Evolutionary conservation across 2,888 invertebrate species (phyloP), one percentile per base, ranked within the genome.

Genomic region (Drosophila neotestacea): DNA sequence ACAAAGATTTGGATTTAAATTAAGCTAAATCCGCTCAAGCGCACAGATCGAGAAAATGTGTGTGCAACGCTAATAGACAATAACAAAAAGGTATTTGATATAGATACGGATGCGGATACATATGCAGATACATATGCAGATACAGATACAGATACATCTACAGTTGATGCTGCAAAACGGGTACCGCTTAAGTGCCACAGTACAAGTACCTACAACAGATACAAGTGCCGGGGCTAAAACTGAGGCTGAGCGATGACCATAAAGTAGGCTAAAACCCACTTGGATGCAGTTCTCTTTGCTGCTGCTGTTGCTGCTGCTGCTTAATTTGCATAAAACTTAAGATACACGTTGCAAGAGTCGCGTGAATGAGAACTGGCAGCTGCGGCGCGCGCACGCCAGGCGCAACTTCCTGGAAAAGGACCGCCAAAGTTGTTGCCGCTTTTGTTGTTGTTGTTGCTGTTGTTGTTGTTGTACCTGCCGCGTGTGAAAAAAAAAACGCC

Each of bases 321-420:
- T 76, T 86, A 86, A 84, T 84, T 84, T 84, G 84, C 84, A 84
- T 84, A 86, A 79, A 86, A 86, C 86, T 84, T 64, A 66, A 84
- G 84, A 81, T 79, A 72, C 75, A 64, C 48, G 54, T 44, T 50
- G 55, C 55, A 46, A 28, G 32, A 59, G 76, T 78, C 77, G 79
- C 86, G 86, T 84, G 83, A 86, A 86, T 86, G 81, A 77, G 83
- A 79, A 50, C 50, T 65, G 77, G 73, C 77, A 76, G 74, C 77
- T 77, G 74, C 65, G 65, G 66, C 64, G 77, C 81, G 82, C 80
- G 79, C 85, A 85, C 88, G 83, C 85, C 83, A 79, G 84, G 83
- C 87, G 85, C 89, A 84, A 87, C 80, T 87, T 87, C 89, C 85
- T 77, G 89, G 87, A 87, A 87, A 85, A 79, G 87, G 87, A 87